These are phyloP conservation scores for Orbicella faveolata DNA, from an alignment of 64 coral and sea anemone species.

Conservation along the genomic window DNA sequence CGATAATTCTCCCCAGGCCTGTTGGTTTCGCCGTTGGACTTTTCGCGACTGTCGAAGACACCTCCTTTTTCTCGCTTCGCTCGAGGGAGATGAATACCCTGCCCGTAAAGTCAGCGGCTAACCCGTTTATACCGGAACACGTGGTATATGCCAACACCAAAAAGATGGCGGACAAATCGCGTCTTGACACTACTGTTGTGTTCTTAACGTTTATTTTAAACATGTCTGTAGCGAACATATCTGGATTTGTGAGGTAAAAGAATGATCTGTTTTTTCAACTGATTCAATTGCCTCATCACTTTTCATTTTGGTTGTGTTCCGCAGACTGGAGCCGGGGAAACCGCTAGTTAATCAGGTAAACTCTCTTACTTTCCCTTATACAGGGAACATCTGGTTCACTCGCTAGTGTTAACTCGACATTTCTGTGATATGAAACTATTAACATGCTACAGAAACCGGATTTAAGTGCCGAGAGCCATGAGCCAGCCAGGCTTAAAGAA, in stretches of 20 bases:
- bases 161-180: neutral
- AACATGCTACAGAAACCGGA: neutral
- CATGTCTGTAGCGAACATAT: neutral
- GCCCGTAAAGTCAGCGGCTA: no score
- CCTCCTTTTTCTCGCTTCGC: no score
- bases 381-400: no score
- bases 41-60: no score
- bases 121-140: no score
- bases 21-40: no score
- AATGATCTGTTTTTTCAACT: no score
- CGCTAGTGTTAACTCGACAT: neutral
- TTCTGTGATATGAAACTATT: neutral
- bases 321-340: constrained; percentile 52
- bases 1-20: no score
- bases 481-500: neutral
- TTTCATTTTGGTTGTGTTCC: neutral
- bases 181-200: neutral
- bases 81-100: no score
- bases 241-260: neutral
- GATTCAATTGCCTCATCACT: neutral
- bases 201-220: neutral
- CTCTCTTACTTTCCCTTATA: no score
- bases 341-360: constrained; percentile 44
- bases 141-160: neutral
- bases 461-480: no score